Conservation (phyloP, 2,113 vertebrate genomes). For the Gobio gobio region DNA sequence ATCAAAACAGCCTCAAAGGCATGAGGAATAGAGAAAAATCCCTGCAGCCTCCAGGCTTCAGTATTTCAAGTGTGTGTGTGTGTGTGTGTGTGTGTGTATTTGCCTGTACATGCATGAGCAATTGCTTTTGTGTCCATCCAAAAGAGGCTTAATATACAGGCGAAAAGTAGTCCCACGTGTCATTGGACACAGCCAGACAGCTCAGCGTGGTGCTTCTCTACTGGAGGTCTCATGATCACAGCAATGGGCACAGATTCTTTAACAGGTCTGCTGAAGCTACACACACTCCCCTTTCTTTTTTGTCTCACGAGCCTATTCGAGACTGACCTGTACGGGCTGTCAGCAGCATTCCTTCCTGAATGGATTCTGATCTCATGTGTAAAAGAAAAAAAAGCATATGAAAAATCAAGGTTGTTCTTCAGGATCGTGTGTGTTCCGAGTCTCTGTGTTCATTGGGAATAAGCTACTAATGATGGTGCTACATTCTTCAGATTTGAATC, state of each 20-base stretch:
- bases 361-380: neutral
- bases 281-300: slow-evolving; percentile 9
- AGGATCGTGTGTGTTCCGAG: neutral
- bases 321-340: neutral
- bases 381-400: neutral
- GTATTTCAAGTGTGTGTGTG: neutral
- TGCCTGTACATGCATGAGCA: slow-evolving; percentile 16
- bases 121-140: slow-evolving; percentile 16
- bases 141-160: slow-evolving; percentile 19
- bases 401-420: neutral
- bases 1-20: neutral
- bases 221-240: slow-evolving; percentile 25
- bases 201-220: neutral
- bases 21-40: neutral
- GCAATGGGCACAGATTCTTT: neutral
- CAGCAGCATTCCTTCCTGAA: slow-evolving; percentile 27
- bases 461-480: neutral
- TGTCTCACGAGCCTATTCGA: neutral
- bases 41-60: neutral
- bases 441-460: neutral
- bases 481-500: neutral
- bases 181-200: neutral
- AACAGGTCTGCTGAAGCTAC: neutral
- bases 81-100: neutral
- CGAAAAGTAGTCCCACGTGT: neutral